Evolutionary conservation across 2,888 invertebrate species (phyloP), one percentile per base, ranked within the genome.

Genomic region (Oscheius onirici): DNA sequence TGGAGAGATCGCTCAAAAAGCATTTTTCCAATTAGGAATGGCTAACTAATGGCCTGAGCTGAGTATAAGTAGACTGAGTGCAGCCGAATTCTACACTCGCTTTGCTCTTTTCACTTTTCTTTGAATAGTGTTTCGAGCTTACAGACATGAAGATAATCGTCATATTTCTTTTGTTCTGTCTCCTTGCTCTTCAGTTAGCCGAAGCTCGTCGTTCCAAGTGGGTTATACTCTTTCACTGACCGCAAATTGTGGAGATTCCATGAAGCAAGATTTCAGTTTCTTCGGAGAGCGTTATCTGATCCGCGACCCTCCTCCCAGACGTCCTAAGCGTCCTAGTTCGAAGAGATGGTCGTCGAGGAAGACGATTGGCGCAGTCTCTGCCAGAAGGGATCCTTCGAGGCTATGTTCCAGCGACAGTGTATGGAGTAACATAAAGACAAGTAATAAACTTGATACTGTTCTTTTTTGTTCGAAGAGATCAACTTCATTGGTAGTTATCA

Each of bases 251-350:
- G n/a, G n/a, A n/a, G n/a, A n/a, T n/a, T n/a, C n/a, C n/a, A n/a
- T n/a, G n/a, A n/a, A n/a, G n/a, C n/a, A 55, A 55, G 46, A 22
- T 41, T 58, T 17, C 58, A 58, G 58, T 40, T 41, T 41, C 17
- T 58, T 58, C 40, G 58, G 58, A 20, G 58, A 58, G 22, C 41
- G 41, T 20, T 58, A 58, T 40, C 43, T 58, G 41, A 40, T 58
- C 58, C 58, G 58, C 17, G 34, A 52, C 22, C 55, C 3, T 40
- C 55, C 3, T 40, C 20, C 40, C 8, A n/a, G 11, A 11, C 58
- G 58, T 40, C 58, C 41, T 11, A 58, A 57, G 28, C 57, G 57
- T 57, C 41, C 58, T 51, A 20, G 51, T 22, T 20, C 28, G 13
- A 20, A 34, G 15, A 13, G 55, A 55, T 15, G 13, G 34, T 24